These are phyloP conservation scores for Cebidichthys violaceus DNA, from an alignment of 2,113 vertebrate genomes.

Conservation along the genomic window DNA sequence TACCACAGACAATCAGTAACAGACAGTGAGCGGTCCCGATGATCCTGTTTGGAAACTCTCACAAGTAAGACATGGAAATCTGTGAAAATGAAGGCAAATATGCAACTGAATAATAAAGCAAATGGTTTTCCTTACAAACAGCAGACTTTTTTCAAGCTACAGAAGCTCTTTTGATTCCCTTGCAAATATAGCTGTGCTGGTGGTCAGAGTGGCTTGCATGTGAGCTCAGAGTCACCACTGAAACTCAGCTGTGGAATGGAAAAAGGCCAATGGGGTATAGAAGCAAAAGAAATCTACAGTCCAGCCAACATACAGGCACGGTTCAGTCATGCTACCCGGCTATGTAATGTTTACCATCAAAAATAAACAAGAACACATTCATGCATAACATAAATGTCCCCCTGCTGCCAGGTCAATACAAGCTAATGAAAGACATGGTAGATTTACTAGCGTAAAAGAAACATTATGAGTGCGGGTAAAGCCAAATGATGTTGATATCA, in stretches of 20 bases:
- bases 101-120: conserved; percentile 26
- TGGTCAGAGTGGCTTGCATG: conserved; percentile 58
- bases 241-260: conserved; percentile 44
- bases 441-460: background rate
- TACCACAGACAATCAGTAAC: conserved; percentile 65
- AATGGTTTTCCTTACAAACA: conserved; percentile 37
- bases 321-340: conserved; percentile 15
- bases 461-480: background rate
- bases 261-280: conserved; percentile 31
- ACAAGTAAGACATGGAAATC: conserved; percentile 80
- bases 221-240: conserved; percentile 48
- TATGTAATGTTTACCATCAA: conserved; percentile 17
- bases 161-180: conserved; percentile 66
- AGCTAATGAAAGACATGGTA: background rate
- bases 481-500: background rate
- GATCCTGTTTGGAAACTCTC: conserved; percentile 60
- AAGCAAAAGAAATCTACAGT: conserved; percentile 9
- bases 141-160: conserved; percentile 51
- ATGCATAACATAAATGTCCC: background rate
- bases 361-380: conserved; percentile 6
- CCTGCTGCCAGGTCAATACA: background rate
- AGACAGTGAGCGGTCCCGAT: conserved; percentile 53
- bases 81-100: conserved; percentile 63
- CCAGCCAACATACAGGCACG: background rate
- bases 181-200: conserved; percentile 66